Conservation (phyloP, 2,113 vertebrate species). For the Mormoops blainvillei region DNA sequence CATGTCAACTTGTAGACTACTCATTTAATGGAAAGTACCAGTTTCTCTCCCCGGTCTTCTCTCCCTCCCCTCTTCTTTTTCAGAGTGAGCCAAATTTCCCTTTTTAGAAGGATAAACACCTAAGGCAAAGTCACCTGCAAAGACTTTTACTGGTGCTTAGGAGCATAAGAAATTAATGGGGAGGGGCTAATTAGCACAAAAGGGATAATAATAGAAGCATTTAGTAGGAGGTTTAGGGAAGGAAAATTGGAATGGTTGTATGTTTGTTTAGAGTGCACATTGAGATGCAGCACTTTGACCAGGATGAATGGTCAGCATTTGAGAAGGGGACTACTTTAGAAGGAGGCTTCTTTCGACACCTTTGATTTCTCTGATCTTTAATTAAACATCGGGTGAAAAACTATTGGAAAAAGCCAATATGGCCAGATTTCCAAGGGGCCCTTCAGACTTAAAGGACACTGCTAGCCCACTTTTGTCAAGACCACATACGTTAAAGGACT, state of each 20-base stretch:
- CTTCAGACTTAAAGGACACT: neutral
- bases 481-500: too few relatives aligned
- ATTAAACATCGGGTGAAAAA: neutral
- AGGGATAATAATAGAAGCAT: too few relatives aligned
- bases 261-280: neutral
- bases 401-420: too few relatives aligned
- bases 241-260: neutral
- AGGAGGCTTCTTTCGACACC: neutral
- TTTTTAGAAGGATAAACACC: neutral
- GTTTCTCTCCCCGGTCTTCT: neutral
- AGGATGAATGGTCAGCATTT: neutral
- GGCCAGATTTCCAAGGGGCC: neutral
- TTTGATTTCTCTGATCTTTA: neutral
- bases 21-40: too few relatives aligned
- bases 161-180: neutral
- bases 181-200: neutral
- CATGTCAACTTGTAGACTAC: neutral
- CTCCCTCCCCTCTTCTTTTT: neutral
- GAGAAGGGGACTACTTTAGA: neutral
- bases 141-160: neutral
- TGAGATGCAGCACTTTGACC: neutral
- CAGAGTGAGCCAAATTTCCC: neutral
- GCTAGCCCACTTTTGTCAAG: neutral
- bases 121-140: neutral
- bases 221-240: neutral